These are phyloP conservation scores for Sandelia bainsii DNA, from an alignment of 2,797 vertebrate species.

Conservation along the genomic window DNA sequence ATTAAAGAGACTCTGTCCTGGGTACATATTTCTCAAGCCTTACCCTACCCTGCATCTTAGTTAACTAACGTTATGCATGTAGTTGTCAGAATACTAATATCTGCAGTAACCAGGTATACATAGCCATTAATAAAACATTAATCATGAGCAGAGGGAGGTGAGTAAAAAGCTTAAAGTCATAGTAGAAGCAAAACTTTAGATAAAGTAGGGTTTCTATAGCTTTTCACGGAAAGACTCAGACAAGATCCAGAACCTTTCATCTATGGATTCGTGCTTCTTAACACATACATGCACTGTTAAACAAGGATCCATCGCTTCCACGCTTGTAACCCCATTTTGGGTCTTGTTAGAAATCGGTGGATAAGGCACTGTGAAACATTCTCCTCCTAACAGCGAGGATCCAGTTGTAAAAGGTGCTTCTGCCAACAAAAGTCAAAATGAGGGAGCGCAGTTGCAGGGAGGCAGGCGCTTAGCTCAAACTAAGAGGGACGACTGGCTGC, in stretches of 20 bases:
- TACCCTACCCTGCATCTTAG: constrained; percentile 38
- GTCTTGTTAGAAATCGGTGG: constrained; percentile 30
- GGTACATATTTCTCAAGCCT: constrained; percentile 54
- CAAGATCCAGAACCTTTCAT: constrained; percentile 10
- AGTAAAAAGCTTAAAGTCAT: constrained; percentile 25
- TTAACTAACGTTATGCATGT: constrained; percentile 67
- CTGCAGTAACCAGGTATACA: constrained; percentile 42
- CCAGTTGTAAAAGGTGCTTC: constrained; percentile 53
- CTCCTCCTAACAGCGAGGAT: constrained; percentile 7
- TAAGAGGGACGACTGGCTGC: not conserved
- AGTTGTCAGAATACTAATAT: constrained; percentile 48
- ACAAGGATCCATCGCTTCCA: constrained; percentile 32
- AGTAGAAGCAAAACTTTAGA: constrained; percentile 8
- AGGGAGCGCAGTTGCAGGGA: constrained; percentile 45
- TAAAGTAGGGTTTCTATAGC: constrained; percentile 25
- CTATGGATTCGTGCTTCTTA: constrained; percentile 10
- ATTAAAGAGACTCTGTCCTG: constrained; percentile 71
- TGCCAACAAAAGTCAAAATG: constrained; percentile 29
- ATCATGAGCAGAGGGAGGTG: constrained; percentile 43
- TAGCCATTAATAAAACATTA: constrained; percentile 46
- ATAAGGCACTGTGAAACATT: constrained; percentile 2
- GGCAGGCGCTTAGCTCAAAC: constrained; percentile 6
- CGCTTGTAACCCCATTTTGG: constrained; percentile 1
- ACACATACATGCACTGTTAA: constrained; percentile 29
- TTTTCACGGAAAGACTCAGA: constrained; percentile 7